Conservation (phyloP, 2,113 vertebrate genomes). For the Anas platyrhynchos region DNA sequence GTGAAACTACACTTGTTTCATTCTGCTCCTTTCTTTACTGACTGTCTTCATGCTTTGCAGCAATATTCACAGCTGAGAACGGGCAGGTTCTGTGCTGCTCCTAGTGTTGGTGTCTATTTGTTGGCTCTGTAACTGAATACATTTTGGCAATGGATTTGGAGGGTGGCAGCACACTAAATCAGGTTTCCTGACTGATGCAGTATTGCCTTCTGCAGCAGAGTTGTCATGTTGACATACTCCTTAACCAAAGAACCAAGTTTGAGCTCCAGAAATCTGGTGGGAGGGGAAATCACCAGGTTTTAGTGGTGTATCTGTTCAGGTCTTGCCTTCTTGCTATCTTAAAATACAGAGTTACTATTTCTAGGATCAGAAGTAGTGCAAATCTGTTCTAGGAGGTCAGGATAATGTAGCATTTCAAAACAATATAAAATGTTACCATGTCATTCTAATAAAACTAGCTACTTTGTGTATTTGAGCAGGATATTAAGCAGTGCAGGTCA, state of each 20-base stretch:
- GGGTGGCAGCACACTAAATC: not conserved
- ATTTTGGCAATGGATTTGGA: not conserved
- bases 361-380: not conserved
- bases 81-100: not conserved
- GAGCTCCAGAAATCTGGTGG: not conserved
- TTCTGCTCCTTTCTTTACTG: not conserved
- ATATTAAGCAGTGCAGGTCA: not conserved
- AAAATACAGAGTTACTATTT: not conserved
- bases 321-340: not conserved
- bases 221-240: not conserved
- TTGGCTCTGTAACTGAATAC: not conserved
- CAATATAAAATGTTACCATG: not conserved
- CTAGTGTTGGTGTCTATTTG: not conserved
- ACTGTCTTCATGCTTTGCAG: not conserved
- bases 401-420: not conserved
- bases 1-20: not conserved
- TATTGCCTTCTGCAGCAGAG: not conserved
- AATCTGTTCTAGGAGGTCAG: not conserved
- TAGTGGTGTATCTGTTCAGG: not conserved
- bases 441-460: not conserved
- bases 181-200: not conserved
- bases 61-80: not conserved
- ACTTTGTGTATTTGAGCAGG: not conserved
- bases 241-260: not conserved
- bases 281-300: not conserved